Conservation (phyloP, 2,888 invertebrate species). For the Nasonia oneida region DNA sequence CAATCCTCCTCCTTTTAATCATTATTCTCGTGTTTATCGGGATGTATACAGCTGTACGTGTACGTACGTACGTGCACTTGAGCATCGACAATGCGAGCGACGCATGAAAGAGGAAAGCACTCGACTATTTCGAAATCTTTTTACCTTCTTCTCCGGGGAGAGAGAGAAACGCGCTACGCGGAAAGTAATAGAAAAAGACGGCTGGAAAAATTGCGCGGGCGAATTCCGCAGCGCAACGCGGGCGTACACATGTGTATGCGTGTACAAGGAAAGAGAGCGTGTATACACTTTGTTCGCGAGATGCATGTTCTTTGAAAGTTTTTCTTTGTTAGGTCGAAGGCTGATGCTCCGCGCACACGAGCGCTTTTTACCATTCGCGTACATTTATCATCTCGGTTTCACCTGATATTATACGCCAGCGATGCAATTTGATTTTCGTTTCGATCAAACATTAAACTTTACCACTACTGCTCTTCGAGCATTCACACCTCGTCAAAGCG, state of each 20-base stretch:
- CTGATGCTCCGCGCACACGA: background rate
- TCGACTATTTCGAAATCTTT: slow-evolving; percentile 23
- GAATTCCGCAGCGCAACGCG: background rate
- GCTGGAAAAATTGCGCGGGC: slow-evolving; percentile 31
- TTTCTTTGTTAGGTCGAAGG: slow-evolving; percentile 19
- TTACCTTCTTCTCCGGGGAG: background rate
- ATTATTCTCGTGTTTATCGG: slow-evolving; percentile 52
- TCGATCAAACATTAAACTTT: background rate
- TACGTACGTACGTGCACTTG: slow-evolving; percentile 50
- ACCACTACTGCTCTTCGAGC: background rate
- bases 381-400: background rate
- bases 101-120: slow-evolving; percentile 46
- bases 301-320: slow-evolving; percentile 24
- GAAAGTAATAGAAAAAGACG: background rate
- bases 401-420: background rate
- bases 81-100: slow-evolving; percentile 46
- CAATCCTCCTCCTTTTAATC: slow-evolving; percentile 52
- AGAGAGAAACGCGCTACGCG: background rate
- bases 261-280: background rate
- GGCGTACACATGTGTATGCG: background rate
- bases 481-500: slow-evolving; percentile 25
- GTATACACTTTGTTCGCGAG: background rate
- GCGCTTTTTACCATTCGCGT: background rate
- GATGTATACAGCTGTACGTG: background rate
- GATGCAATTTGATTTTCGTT: background rate